Evolutionary conservation across 2,888 invertebrate species (phyloP), one percentile per base, ranked within the genome.

Genomic region (Phortica okadai): DNA sequence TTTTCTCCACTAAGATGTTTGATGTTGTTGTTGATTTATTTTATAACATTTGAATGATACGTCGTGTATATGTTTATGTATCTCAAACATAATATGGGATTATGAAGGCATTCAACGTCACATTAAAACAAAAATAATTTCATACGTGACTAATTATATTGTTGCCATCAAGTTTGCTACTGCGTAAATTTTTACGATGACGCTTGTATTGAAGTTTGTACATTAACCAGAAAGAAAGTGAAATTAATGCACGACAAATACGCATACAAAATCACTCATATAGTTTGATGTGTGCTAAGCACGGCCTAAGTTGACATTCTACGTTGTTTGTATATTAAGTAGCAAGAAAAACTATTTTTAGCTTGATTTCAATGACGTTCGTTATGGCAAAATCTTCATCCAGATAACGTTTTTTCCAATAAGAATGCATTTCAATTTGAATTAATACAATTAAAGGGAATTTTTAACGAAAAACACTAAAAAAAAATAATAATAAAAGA

Each of bases 141-240:
- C 82, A 85, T 84, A 87, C 87, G 87, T 87, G 87, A 87, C 87
- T 87, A 87, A 87, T 87, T 87, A 87, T 83, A 82, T 81, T 87
- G 79, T 82, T 41, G 76, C 58, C 76, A 76, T 76, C 77, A 74
- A 75, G 67, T 67, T 67, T 33, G 41, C 74, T 74, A 74, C 75
- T 74, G 75, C 69, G 16, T 67, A 11, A 58, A 25, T 25, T 54
- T 72, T 62, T 42, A 74, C 33, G 59, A 11, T 58, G 33, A 59
- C 21, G 45, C 41, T 14, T 72, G 45, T 33, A 56, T 64, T 56
- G 41, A 73, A 56, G 56, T 73, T 54, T 74, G 66, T 54, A 56
- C 21, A 58, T 58, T 25, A 59, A 67, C 56, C 16, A 58, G 44
- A 58, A 84, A 82, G 86, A 87, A 88, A 88, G 88, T 87, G 87